A percentile compares a stretch with the other conserved stretches of the same genome.
phyloP scores from a whole-genome alignment of 2,888 invertebrate genomes.

The Phorcus lineatus region DNA sequence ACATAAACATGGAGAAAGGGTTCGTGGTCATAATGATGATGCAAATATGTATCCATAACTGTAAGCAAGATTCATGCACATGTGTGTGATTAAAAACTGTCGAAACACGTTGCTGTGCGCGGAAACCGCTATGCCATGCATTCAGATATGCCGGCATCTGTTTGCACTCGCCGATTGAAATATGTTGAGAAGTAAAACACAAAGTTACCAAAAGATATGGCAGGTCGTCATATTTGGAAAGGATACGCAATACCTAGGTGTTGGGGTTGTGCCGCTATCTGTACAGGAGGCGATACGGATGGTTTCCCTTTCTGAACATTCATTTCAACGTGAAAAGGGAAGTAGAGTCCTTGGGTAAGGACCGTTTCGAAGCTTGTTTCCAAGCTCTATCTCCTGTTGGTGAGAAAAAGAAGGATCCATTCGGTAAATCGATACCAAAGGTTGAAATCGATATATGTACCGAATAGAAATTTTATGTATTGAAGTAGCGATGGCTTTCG shows the following conservation, averaged over 20 bases:
- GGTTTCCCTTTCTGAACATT: constrained; percentile 66
- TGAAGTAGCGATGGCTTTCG: constrained; percentile 56
- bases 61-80: neutral
- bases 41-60: neutral
- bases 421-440: constrained; percentile 6
- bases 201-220: neutral
- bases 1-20: too few relatives aligned
- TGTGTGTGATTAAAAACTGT: constrained; percentile 5
- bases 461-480: neutral
- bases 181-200: neutral
- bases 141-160: constrained; percentile 4
- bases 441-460: neutral
- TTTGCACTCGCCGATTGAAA: constrained; percentile 4
- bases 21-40: too few relatives aligned
- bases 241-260: constrained; percentile 60
- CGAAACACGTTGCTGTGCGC: constrained; percentile 10
- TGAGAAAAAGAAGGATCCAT: constrained; percentile 50
- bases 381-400: constrained; percentile 71
- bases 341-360: constrained; percentile 65
- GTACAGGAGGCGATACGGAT: constrained; percentile 65
- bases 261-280: constrained; percentile 59
- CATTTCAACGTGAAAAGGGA: constrained; percentile 68
- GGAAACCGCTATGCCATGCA: constrained; percentile 5
- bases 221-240: constrained; percentile 36
- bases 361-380: constrained; percentile 68